A percentile compares a stretch with the other conserved stretches of the same genome.
Conservation (phyloP, 2,888 invertebrate genomes). For the Temnothorax ravouxi region DNA sequence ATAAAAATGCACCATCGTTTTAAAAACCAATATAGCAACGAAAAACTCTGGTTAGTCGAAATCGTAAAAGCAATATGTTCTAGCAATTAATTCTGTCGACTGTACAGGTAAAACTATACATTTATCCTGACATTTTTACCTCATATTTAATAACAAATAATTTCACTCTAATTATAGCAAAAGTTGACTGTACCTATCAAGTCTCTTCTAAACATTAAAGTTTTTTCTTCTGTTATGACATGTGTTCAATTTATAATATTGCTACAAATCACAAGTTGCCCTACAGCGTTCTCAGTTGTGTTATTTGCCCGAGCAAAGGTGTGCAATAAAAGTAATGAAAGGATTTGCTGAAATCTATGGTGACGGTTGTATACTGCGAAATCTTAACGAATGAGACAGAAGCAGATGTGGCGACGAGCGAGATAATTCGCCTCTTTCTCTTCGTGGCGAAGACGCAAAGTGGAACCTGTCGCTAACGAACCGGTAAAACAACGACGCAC, state of each 20-base stretch:
- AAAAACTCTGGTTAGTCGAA: constrained; percentile 31
- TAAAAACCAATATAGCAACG: constrained; percentile 9
- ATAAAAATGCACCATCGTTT: constrained; percentile 43
- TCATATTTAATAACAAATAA: not conserved
- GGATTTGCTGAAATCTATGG: constrained; percentile 22
- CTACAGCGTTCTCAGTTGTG: not conserved
- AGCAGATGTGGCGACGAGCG: constrained; percentile 42
- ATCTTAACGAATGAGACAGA: constrained; percentile 33
- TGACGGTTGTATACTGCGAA: constrained; percentile 10
- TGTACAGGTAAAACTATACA: not conserved
- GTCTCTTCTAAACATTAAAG: not conserved
- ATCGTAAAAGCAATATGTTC: constrained; percentile 43
- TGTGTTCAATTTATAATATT: not conserved
- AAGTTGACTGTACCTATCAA: not conserved
- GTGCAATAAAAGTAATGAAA: constrained; percentile 19
- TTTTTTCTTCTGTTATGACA: not conserved
- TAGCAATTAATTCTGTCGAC: not conserved
- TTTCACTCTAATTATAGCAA: constrained; percentile 9
- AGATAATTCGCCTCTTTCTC: constrained; percentile 61
- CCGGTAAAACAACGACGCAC: constrained; percentile 75
- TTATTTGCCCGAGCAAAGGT: not conserved
- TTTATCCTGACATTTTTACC: not conserved
- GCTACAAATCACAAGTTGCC: not conserved
- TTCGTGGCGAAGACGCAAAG: constrained; percentile 52
- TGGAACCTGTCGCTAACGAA: constrained; percentile 79